phyloP scores from a whole-genome alignment of 2,888 invertebrate species.

The Lasioglossum morio region DNA sequence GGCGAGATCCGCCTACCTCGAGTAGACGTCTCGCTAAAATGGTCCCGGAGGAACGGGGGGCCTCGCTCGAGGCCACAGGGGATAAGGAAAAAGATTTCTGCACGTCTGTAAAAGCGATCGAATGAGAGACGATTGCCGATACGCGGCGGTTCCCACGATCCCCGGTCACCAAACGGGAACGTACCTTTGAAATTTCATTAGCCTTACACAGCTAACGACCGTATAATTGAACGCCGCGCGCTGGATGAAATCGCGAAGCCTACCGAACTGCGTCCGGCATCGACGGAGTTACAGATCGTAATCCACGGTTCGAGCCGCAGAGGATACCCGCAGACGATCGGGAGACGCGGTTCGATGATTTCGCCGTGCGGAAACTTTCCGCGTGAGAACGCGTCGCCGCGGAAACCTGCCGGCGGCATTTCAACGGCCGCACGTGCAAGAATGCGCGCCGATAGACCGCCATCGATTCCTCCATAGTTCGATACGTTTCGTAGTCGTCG shows the following conservation, averaged over 20 bases:
- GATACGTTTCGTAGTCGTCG: constrained; percentile 10
- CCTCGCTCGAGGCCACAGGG: not conserved
- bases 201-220: constrained; percentile 25
- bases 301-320: not conserved
- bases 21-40: not conserved
- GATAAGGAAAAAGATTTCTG: constrained; percentile 7
- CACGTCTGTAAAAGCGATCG: constrained; percentile 17
- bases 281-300: not conserved
- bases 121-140: constrained; percentile 19
- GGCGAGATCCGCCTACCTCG: not conserved
- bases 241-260: constrained; percentile 14
- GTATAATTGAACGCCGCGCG: constrained; percentile 37
- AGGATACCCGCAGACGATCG: not conserved
- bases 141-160: constrained; percentile 28
- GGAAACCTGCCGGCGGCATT: constrained; percentile 42
- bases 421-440: constrained; percentile 55
- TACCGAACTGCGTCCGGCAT: not conserved
- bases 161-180: constrained; percentile 26
- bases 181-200: constrained; percentile 40
- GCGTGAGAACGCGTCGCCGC: constrained; percentile 36
- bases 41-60: not conserved
- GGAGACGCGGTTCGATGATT: constrained; percentile 10
- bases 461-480: constrained; percentile 37
- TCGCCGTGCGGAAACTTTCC: not conserved
- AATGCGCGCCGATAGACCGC: constrained; percentile 32